phyloP scores from a whole-genome alignment of 2,888 invertebrate genomes.

The Noctua janthe region DNA sequence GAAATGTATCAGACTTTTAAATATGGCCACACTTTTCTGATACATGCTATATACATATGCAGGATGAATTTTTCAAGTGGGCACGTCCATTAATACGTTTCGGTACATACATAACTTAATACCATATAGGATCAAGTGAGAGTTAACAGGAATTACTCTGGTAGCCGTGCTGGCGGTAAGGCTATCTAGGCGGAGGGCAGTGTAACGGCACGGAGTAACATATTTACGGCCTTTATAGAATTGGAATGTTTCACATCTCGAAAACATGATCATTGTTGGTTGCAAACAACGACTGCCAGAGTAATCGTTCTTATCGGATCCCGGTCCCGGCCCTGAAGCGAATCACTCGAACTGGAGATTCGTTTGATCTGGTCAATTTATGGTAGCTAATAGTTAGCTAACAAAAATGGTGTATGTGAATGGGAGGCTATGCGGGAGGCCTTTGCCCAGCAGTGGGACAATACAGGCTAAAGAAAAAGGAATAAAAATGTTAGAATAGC shows the following conservation, averaged over 20 bases:
- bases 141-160: slow-evolving; percentile 33
- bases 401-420: too few species aligned
- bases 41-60: neutral
- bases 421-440: too few species aligned
- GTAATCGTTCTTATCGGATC: neutral
- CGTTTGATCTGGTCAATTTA: slow-evolving; percentile 10
- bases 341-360: neutral
- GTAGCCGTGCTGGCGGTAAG: neutral
- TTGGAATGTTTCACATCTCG: neutral
- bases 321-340: neutral
- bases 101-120: slow-evolving; percentile 22
- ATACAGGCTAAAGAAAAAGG: too few species aligned
- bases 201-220: slow-evolving; percentile 2
- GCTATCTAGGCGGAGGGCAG: neutral
- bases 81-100: slow-evolving; percentile 7
- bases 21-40: neutral
- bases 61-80: neutral
- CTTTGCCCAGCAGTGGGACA: too few species aligned
- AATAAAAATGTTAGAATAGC: neutral
- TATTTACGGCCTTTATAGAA: neutral
- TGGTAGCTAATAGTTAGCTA: neutral
- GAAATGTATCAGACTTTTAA: neutral
- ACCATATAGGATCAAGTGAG: neutral
- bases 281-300: neutral
- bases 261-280: neutral